These are phyloP conservation scores for Bolborhynchus lineola DNA, from an alignment of 2,113 vertebrate genomes.

Conservation along the genomic window DNA sequence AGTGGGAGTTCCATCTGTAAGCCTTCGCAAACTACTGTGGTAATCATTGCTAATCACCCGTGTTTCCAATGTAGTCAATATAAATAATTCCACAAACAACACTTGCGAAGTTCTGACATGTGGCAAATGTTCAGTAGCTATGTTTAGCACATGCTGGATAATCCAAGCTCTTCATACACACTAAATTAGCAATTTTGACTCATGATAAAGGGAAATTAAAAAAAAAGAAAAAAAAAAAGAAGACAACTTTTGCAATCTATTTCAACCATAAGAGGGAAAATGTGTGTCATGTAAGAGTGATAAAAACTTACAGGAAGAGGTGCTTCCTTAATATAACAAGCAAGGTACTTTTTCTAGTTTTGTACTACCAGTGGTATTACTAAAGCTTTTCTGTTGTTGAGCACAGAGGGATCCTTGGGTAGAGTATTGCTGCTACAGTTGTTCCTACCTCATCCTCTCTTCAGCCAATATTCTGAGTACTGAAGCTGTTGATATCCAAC, in stretches of 20 bases:
- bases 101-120: constrained; percentile 53
- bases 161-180: constrained; percentile 14
- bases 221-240: neutral
- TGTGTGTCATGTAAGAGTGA: neutral
- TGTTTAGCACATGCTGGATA: constrained; percentile 54
- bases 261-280: neutral
- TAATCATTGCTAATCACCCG: constrained; percentile 28
- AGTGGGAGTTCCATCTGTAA: constrained; percentile 61
- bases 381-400: neutral
- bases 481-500: neutral
- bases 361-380: neutral
- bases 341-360: neutral
- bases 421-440: neutral
- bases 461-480: neutral
- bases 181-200: constrained; percentile 59
- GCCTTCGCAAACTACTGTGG: neutral
- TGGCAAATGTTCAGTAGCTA: constrained; percentile 45
- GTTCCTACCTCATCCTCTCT: neutral
- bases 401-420: neutral
- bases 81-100: constrained; percentile 63
- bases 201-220: neutral
- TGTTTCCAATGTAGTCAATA: constrained; percentile 45
- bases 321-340: neutral
- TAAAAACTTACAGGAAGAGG: neutral
- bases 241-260: neutral